Evolutionary conservation across 1,140 invertebrate genomes (phyloP), one percentile per base, ranked within the genome.

Genomic region (Drosophila sproati): DNA sequence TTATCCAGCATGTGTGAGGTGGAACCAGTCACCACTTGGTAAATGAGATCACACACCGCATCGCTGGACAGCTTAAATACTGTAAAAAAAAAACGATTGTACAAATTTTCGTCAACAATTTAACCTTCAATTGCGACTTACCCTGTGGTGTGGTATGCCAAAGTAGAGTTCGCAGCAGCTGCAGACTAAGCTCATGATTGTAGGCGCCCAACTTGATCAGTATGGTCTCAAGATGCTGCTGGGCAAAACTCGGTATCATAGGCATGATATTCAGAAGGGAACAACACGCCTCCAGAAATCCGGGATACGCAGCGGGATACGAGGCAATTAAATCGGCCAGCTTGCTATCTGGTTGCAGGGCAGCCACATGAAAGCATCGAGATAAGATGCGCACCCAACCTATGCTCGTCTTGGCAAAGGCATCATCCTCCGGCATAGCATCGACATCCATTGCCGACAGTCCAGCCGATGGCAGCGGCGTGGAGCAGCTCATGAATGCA

Each of bases 21-120:
- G 74, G 93, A 93, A 2, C 93, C 92, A 3, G 94, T 95, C 75
- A 97, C 97, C 28, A 98, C 93, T 86, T 96, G 95, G 78, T 96
- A 96, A 20, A 97, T 93, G 48, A 98, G 93, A 93, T 97, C 96
- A 74, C 97, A 96, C 12, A 97, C 96, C 34, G 96, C 95, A 83
- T 97, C 96, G 62, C 91, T 92, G 37, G 91, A 91, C 0, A 92
- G 82, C 47, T 91, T 91, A 39, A 92, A 92, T 4, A 86, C 91
- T 92, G 60, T 1, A 74, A 64, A 39, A 54, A 4, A n/a, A 12
- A 12, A 8, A 34, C 0, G 0, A n/a, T 32, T 3, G 5, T 28
- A 10, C 5, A 6, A 31, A 1, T 20, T 6, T 20, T 20, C 20
- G 20, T 20, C 20, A 20, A 20, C 20, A 20, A 20, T 20, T 20